Evolutionary conservation across 2,888 invertebrate genomes (phyloP).

Genomic region (Scotopteryx bipunctaria): DNA sequence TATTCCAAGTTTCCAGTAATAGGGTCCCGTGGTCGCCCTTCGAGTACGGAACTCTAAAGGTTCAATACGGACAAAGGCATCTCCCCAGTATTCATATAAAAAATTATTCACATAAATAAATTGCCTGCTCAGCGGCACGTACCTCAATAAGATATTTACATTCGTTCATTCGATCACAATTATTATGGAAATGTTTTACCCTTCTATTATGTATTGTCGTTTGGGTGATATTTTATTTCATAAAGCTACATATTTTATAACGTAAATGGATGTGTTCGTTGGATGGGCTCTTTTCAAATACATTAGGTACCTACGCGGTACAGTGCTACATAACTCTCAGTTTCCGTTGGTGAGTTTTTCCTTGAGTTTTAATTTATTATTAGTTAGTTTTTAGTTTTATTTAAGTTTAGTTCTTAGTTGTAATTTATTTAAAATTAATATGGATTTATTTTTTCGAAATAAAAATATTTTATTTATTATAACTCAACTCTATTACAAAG

Average conservation of each 20-base stretch:
- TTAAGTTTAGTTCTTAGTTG: too few relatives aligned
- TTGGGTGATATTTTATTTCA: slow-evolving; percentile 14
- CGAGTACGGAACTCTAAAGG: too few relatives aligned
- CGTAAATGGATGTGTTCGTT: slow-evolving; percentile 6
- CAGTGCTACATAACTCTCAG: slow-evolving; percentile 5
- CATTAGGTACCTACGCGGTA: neutral
- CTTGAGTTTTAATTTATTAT: too few relatives aligned
- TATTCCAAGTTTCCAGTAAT: too few relatives aligned
- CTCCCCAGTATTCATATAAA: neutral
- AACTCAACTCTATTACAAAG: too few relatives aligned
- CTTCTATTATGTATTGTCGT: slow-evolving; percentile 14
- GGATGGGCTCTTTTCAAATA: slow-evolving; percentile 16
- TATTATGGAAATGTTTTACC: slow-evolving; percentile 15
- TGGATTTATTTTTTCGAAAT: too few relatives aligned
- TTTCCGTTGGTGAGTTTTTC: too few relatives aligned
- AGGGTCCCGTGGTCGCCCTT: too few relatives aligned
- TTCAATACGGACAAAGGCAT: too few relatives aligned
- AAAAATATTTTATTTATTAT: too few relatives aligned
- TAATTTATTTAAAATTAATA: too few relatives aligned
- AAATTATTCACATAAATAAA: slow-evolving; percentile 6
- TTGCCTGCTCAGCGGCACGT: neutral
- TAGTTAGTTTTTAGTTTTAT: too few relatives aligned
- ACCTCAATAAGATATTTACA: slow-evolving; percentile 13
- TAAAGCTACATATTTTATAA: slow-evolving; percentile 8
- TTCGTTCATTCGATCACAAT: slow-evolving; percentile 11